Percentiles rank a stretch among this genome's conserved stretches.
phyloP scores from a whole-genome alignment of 2,113 vertebrate species.

The Nothocercus julius region DNA sequence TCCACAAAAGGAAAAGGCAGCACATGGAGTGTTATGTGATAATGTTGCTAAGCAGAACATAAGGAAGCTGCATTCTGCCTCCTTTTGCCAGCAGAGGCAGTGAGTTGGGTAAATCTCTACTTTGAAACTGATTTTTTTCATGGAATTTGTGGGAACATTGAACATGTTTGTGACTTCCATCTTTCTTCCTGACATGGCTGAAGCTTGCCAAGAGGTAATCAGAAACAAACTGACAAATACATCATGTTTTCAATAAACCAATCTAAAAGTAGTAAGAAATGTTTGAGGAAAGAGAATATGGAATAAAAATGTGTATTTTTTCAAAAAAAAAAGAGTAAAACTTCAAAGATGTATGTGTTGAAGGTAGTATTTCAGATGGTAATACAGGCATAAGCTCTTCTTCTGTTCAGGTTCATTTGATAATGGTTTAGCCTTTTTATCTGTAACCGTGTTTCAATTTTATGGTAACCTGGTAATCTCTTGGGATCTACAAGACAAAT shows the following conservation, averaged over 20 bases:
- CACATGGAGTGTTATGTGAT: rapidly evolving
- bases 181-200: background rate
- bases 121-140: background rate
- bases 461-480: background rate
- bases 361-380: background rate
- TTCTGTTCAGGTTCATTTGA: background rate
- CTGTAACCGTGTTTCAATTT: background rate
- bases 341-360: background rate
- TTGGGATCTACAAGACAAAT: background rate
- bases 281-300: background rate
- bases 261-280: background rate
- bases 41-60: background rate
- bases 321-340: background rate
- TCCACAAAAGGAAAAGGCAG: background rate
- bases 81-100: background rate
- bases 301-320: background rate
- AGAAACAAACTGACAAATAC: background rate
- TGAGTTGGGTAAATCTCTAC: background rate
- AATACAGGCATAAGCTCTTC: background rate
- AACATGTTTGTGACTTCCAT: background rate
- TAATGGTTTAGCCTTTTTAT: background rate
- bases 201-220: background rate
- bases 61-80: background rate
- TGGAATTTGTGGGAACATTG: background rate
- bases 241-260: background rate